Base-by-base conservation (phyloP, 2,888 invertebrate genomes). In the Teinopalpus imperialis region DNA sequence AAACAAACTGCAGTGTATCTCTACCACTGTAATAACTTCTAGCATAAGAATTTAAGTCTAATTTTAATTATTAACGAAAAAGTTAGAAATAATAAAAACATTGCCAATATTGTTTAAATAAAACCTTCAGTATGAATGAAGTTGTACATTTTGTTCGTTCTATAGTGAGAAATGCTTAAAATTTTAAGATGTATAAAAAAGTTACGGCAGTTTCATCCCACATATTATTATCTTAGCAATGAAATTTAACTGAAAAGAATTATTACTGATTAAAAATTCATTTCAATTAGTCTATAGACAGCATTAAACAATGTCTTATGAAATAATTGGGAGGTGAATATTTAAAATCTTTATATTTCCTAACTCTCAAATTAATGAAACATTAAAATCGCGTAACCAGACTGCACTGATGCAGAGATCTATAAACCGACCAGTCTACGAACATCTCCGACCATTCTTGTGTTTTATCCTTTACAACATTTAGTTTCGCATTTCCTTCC, bases 401-500 rank as follows among this genome's bases (percentile, higher is more conserved):
- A 32, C 31, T 31, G 18, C 13, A 13, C n/a, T 2, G 2, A 16
- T 2, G 13, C n/a, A 2, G 23, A 20, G 9, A 34, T 7, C 18
- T 1, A 9, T 27, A 7, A n/a, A 18, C 20, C 18, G n/a, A 35
- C 35, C 5, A 23, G 21, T 43, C 9, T 12, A 20, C 21, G 7
- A n/a, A 29, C 35, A 13, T 12, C 3, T 40, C 23, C 10, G 13
- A 40, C 10, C 10, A n/a, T 13, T 10, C 34, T 32, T 27, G 23
- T 21, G 39, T 14, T 39, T 34, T 18, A 46, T 35, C 29, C 35
- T 46, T 29, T 41, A 41, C 13, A 40, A 41, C 34, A 31, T 34
- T 45, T 34, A 45, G 27, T 27, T 34, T 40, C 13, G 34, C 45
- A 26, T 43, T 43, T 43, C 35, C 27, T 29, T 45, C 40, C 40